phyloP scores from a whole-genome alignment of 2,797 vertebrate genomes.

The Rhodeus uyekii region DNA sequence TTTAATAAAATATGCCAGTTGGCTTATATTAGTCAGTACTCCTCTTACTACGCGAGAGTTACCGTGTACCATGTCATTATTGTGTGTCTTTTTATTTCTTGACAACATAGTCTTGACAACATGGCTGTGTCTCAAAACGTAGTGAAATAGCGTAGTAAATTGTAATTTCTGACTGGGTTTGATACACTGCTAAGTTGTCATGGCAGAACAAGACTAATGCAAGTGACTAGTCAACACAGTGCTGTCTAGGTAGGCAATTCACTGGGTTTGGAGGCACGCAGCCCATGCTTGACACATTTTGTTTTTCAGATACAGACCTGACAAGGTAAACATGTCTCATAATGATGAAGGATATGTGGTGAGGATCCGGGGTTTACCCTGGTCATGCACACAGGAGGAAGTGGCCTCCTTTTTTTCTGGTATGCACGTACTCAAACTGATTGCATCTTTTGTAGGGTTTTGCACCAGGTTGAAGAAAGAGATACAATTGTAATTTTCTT shows the following conservation, averaged over 20 bases:
- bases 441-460: background rate
- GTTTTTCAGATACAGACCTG: constrained; percentile 12
- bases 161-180: no score
- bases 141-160: no score
- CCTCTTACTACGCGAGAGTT: background rate
- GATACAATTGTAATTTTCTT: background rate
- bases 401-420: constrained; percentile 85
- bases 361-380: constrained; percentile 83
- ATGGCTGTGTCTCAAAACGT: background rate
- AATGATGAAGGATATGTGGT: constrained; percentile 84
- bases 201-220: background rate
- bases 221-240: background rate
- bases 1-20: background rate
- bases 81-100: background rate
- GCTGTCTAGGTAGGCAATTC: background rate
- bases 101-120: background rate
- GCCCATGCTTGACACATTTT: background rate
- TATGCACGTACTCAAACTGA: constrained; percentile 49
- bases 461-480: background rate
- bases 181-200: background rate
- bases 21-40: background rate
- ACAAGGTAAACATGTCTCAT: constrained; percentile 75
- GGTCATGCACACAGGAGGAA: constrained; percentile 84
- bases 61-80: background rate
- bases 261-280: background rate